Evolutionary conservation across 2,888 invertebrate species (phyloP).

Genomic region (Agriopis aurantiaria): DNA sequence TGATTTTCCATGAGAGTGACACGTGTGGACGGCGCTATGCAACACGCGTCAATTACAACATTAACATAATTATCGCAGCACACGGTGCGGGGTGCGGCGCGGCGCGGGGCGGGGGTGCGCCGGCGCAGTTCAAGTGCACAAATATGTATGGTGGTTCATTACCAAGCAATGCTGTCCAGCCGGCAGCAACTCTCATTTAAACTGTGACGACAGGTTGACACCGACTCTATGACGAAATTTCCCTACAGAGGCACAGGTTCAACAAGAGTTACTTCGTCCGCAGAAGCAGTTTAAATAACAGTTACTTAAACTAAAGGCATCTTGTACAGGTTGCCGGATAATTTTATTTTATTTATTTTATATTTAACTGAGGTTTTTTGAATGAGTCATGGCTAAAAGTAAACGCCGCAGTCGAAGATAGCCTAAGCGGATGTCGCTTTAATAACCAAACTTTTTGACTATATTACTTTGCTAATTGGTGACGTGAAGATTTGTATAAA

Average conservation of each 20-base stretch:
- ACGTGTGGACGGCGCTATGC: slow-evolving; percentile 33
- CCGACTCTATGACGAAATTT: slow-evolving; percentile 39
- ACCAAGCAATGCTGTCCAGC: slow-evolving; percentile 43
- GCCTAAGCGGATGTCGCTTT: not conserved
- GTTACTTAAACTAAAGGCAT: slow-evolving; percentile 15
- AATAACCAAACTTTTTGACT: no score
- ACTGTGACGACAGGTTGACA: slow-evolving; percentile 31
- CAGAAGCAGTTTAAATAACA: not conserved
- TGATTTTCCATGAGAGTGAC: not conserved
- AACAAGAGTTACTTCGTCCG: not conserved
- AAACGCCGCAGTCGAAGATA: slow-evolving; percentile 4
- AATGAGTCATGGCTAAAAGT: slow-evolving; percentile 26
- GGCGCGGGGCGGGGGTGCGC: slow-evolving; percentile 12
- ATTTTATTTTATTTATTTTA: slow-evolving; percentile 38
- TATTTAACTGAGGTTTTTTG: slow-evolving; percentile 26
- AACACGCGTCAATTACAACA: slow-evolving; percentile 40
- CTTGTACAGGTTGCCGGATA: slow-evolving; percentile 26
- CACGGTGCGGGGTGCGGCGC: slow-evolving; percentile 12
- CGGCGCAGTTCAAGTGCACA: slow-evolving; percentile 32
- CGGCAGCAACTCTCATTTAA: not conserved
- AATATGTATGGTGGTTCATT: slow-evolving; percentile 40
- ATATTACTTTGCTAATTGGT: no score
- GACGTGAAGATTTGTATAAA: no score
- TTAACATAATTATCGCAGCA: slow-evolving; percentile 33
- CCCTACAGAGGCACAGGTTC: not conserved